Evolutionary conservation across 2,797 vertebrate species (phyloP), one percentile per base, ranked within the genome.

Genomic region (Crypturellus tataupa): DNA sequence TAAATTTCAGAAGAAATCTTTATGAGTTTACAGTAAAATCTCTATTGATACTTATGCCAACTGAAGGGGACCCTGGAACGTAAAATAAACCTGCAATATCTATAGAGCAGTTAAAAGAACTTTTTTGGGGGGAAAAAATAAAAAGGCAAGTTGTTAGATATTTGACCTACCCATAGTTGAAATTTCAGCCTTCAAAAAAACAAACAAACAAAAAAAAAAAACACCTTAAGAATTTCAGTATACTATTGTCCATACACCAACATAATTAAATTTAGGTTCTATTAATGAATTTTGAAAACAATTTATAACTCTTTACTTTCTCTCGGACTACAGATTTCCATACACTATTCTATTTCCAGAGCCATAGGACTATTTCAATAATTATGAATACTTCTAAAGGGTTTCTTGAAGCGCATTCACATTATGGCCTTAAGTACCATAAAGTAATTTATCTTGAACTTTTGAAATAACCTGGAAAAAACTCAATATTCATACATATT

Each of bases 401-500:
- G 23, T 76, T 81, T 91, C 80, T 63, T 76, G n/a, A 92, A 85
- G 35, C 40, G 18, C 24, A 67, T 80, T 89, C 76, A 94, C 71
- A 71, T 82, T 49, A 24, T 25, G 12, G 29, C n/a, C n/a, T 69
- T 55, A 77, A 89, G 51, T 79, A 80, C 56, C 31, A 56, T 29
- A 49, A 85, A 64, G 3, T 23, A 56, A 81, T 71, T 56, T 47
- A 70, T 58, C 69, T 86, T 89, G 55, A 87, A 51, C 29, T 87
- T 86, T 39, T 62, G 60, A 90, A 92, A 84, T 21, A 84, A 90
- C 75, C 44, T 70, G 27, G 90, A 60, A 46, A 84, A 90, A 88
- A 75, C 8, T 68, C 42, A 80, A 23, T 55, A 80, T 69, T 69
- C 49, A 59, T 31, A 44, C 10, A 49, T 4, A n/a, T 62, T 72